Percentiles rank a stretch among this genome's conserved stretches.
These are phyloP conservation scores for Dolomedes plantarius DNA, from an alignment of 2,888 invertebrate genomes.

Conservation along the genomic window DNA sequence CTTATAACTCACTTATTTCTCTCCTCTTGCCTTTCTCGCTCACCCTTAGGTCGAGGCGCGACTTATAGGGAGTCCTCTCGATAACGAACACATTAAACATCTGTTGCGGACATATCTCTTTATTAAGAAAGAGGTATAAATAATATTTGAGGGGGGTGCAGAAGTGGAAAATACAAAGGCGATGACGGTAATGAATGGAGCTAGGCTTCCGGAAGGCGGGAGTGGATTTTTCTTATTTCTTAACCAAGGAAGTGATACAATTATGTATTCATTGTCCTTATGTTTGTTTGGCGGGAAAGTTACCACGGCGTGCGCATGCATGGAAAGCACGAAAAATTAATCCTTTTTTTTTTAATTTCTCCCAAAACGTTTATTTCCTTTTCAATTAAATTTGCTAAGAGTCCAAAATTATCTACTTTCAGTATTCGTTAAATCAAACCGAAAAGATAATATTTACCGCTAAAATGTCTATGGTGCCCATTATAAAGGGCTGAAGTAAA, in stretches of 20 bases:
- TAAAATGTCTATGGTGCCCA: too few relatives aligned
- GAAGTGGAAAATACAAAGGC: not conserved
- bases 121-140: constrained; percentile 9
- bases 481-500: too few relatives aligned
- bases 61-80: not conserved
- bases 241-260: not conserved
- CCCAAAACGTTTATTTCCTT: too few relatives aligned
- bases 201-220: not conserved
- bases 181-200: not conserved
- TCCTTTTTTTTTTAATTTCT: too few relatives aligned
- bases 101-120: not conserved
- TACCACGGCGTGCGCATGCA: too few relatives aligned
- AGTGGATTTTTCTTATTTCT: not conserved
- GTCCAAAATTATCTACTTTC: too few relatives aligned
- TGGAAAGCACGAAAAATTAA: too few relatives aligned
- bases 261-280: too few relatives aligned
- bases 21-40: not conserved
- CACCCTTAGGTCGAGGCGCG: not conserved
- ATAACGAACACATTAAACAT: constrained; percentile 12
- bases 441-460: too few relatives aligned
- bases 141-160: not conserved
- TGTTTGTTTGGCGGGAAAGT: too few relatives aligned
- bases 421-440: too few relatives aligned
- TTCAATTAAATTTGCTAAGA: too few relatives aligned
- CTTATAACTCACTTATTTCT: not conserved